Conservation (phyloP, 2,888 invertebrate species). For the Lottia gigantea region DNA sequence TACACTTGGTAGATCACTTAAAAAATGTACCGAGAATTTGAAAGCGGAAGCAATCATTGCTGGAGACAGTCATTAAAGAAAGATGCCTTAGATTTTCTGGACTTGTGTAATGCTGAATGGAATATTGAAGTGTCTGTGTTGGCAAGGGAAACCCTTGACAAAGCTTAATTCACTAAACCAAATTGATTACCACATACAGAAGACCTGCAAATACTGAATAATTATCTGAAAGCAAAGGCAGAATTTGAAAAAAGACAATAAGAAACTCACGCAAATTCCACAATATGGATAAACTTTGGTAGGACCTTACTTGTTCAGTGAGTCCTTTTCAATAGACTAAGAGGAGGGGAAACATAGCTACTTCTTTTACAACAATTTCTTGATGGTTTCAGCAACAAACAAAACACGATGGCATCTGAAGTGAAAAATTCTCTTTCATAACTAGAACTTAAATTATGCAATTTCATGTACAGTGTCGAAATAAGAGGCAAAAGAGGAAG, state of each 20-base stretch:
- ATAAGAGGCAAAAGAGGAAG: neutral
- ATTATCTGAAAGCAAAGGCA: neutral
- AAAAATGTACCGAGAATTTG: neutral
- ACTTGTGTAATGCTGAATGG: neutral
- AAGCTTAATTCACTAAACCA: conserved; percentile 1
- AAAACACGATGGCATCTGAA: neutral
- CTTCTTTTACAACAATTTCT: neutral
- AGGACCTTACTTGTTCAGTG: neutral
- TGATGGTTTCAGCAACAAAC: neutral
- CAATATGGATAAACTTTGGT: neutral
- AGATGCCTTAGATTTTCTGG: neutral
- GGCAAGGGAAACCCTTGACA: neutral
- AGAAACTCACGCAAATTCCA: neutral
- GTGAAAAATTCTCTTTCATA: neutral
- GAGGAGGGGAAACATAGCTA: neutral
- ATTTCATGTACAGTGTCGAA: neutral
- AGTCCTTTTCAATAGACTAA: neutral
- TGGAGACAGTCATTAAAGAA: neutral
- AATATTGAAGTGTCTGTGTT: neutral
- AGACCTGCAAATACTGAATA: neutral
- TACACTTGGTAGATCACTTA: neutral
- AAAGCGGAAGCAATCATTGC: neutral
- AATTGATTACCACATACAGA: neutral
- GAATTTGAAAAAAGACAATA: neutral
- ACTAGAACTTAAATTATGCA: neutral